Evolutionary conservation across 2,113 vertebrate species (phyloP), one percentile per base, ranked within the genome.

Genomic region (Xyrauchen texanus): DNA sequence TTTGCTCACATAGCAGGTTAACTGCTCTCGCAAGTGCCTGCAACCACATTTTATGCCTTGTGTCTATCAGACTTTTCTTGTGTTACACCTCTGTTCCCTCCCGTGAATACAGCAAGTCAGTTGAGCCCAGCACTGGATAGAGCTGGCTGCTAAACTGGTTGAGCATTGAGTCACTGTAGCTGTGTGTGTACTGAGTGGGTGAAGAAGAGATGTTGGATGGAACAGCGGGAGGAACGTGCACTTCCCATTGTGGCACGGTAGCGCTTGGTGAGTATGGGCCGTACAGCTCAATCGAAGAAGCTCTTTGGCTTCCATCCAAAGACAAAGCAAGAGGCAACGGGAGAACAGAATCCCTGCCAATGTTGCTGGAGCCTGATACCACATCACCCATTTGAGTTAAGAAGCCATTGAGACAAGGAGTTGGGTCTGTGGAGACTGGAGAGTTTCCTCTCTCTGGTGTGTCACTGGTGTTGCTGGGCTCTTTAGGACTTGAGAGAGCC

Each of bases 71-170:
- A 58, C 0, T 16, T 61, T 16, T 68, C 51, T n/a, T 11, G 6
- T 0, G 8, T 78, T 93, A 96, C 83, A 94, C 93, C 61, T 95
- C 94, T 0, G 94, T 93, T 77, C 93, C 95, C 82, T 95, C 94
- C 73, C 92, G 90, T 68, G 92, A 74, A 85, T 93, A 96, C 3
- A 93, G 84, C 71, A 86, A 67, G 57, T 75, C 64, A 0, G 79
- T 47, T 8, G 87, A 90, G 81, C 89, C 93, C 61, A 92, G 70
- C 77, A 86, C 86, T 70, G 89, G 93, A 85, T 95, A 95, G 81
- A 94, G 92, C 68, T 92, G 93, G 21, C 86, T 85, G 81, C 89
- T 90, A 76, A 95, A 92, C 82, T 93, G 94, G 82, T 90, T 93
- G 82, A 95, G 85, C 61, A 94, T 89, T 0, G 94, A 90, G 63